Evolutionary conservation across 2,888 invertebrate genomes (phyloP).

Genomic region (Morpho deidamia): DNA sequence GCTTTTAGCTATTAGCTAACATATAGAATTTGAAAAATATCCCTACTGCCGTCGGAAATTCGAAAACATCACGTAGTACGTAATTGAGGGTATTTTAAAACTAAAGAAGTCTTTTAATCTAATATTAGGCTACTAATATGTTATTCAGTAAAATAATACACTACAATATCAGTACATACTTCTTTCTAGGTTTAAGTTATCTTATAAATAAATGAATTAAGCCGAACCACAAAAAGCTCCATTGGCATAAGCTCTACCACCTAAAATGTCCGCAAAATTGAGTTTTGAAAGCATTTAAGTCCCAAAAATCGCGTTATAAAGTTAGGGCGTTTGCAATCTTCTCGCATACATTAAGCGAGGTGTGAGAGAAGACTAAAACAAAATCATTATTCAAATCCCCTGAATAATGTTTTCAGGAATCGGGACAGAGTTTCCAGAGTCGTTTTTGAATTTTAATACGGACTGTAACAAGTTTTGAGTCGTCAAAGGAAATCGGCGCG

Average conservation of each 20-base stretch:
- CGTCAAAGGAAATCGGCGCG: constrained; percentile 71
- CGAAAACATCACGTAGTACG: too few relatives aligned
- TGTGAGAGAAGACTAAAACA: constrained; percentile 60
- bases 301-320: constrained; percentile 72
- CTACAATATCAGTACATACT: too few relatives aligned
- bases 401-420: constrained; percentile 76
- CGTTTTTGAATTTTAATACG: constrained; percentile 79
- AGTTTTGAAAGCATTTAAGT: constrained; percentile 72
- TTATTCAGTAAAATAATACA: too few relatives aligned
- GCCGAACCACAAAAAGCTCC: constrained; percentile 10
- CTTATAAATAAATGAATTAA: neutral
- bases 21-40: too few relatives aligned
- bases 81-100: too few relatives aligned
- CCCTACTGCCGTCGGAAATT: too few relatives aligned
- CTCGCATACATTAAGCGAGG: constrained; percentile 64
- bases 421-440: constrained; percentile 67
- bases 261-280: constrained; percentile 54
- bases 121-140: too few relatives aligned
- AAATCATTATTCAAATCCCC: constrained; percentile 76
- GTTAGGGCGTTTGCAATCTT: constrained; percentile 52
- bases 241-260: constrained; percentile 17
- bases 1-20: too few relatives aligned
- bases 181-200: neutral
- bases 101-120: too few relatives aligned
- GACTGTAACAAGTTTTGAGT: constrained; percentile 74